These are phyloP conservation scores for Diglossa cyanea DNA, from an alignment of 2,797 vertebrate genomes.

Conservation along the genomic window DNA sequence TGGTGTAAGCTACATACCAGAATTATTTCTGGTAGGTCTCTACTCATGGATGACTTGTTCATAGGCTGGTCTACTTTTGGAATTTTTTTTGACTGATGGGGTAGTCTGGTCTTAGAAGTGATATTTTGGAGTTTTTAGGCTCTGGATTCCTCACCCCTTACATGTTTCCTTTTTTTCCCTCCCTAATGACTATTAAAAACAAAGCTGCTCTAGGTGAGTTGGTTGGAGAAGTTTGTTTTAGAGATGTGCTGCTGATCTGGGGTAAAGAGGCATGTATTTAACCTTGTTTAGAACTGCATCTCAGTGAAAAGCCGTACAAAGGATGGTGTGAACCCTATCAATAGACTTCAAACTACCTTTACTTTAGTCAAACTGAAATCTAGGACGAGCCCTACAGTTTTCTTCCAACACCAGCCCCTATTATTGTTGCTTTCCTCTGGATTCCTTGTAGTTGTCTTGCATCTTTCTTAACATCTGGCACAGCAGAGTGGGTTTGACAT, in stretches of 20 bases:
- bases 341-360: background rate
- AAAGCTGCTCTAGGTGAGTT: background rate
- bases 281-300: background rate
- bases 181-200: background rate
- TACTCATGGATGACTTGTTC: background rate
- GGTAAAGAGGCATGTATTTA: background rate
- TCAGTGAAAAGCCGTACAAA: background rate
- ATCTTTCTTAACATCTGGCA: background rate
- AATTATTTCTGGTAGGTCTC: background rate
- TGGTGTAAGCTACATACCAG: background rate
- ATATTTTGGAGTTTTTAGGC: background rate
- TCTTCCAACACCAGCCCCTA: background rate
- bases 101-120: background rate
- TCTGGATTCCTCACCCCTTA: background rate
- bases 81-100: background rate
- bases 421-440: background rate
- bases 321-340: background rate
- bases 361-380: background rate
- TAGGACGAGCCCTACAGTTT: background rate
- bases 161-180: accelerated
- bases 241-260: background rate
- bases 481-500: background rate
- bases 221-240: background rate
- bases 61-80: background rate
- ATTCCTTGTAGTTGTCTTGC: background rate